phyloP scores from a whole-genome alignment of 2,113 vertebrate species.

The Argyrosomus japonicus region DNA sequence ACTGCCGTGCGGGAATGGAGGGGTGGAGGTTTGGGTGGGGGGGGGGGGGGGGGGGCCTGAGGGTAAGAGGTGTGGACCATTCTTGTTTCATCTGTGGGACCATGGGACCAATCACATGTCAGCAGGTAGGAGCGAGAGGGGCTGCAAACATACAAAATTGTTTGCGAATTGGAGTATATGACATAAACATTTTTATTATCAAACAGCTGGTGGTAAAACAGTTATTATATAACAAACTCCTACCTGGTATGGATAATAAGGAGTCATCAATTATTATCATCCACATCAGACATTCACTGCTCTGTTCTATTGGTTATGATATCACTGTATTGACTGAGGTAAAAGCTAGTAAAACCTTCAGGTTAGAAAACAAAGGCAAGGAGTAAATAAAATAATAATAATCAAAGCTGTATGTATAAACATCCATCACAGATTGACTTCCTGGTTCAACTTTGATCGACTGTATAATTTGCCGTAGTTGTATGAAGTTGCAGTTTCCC shows the following conservation, averaged over 20 bases:
- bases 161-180: not conserved
- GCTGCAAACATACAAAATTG: not conserved
- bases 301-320: not conserved
- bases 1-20: constrained; percentile 31
- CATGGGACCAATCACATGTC: constrained; percentile 23
- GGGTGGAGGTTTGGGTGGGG: not conserved
- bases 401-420: too few relatives aligned
- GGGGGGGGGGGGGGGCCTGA: constrained; percentile 27
- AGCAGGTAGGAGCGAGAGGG: constrained; percentile 11
- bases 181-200: constrained; percentile 12
- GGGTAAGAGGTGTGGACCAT: constrained; percentile 36
- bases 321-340: not conserved
- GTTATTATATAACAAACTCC: not conserved
- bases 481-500: not conserved
- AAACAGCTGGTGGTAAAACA: not conserved
- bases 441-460: not conserved
- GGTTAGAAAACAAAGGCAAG: too few relatives aligned
- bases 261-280: not conserved
- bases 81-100: constrained; percentile 26
- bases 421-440: not conserved
- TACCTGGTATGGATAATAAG: not conserved
- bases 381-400: too few relatives aligned
- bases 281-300: not conserved
- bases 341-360: too few relatives aligned
- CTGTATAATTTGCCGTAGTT: not conserved